phyloP scores from a whole-genome alignment of 2,888 invertebrate species.

The Drymonia ruficornis region DNA sequence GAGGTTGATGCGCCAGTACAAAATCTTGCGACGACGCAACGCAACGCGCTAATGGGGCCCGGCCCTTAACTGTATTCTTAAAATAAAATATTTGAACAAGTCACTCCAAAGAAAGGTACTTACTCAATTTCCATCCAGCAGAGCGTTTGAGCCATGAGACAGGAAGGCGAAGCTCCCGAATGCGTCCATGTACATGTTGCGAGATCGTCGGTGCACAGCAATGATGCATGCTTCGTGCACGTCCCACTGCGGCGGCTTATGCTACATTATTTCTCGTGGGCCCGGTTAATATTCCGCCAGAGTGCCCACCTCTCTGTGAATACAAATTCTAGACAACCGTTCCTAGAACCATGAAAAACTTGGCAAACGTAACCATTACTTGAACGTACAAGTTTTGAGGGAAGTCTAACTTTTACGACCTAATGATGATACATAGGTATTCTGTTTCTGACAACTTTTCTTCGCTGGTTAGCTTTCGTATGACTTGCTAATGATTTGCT shows the following conservation, averaged over 20 bases:
- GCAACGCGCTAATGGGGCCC: too few species aligned
- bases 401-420: background rate
- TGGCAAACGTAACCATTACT: slow-evolving; percentile 49
- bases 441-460: background rate
- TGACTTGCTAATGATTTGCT: too few species aligned
- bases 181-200: background rate
- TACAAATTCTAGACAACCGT: slow-evolving; percentile 63
- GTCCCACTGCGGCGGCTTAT: slow-evolving; percentile 72
- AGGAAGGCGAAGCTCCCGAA: background rate
- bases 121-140: background rate
- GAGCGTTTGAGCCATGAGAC: background rate
- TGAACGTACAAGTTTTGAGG: background rate
- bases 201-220: slow-evolving; percentile 38
- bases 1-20: too few species aligned
- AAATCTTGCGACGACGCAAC: too few species aligned
- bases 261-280: slow-evolving; percentile 73
- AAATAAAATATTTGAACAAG: too few species aligned
- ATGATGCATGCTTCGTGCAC: slow-evolving; percentile 62
- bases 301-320: slow-evolving; percentile 65
- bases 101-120: too few species aligned
- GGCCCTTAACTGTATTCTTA: too few species aligned
- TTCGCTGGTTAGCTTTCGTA: too few species aligned
- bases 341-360: slow-evolving; percentile 58
- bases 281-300: slow-evolving; percentile 71
- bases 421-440: background rate